Evolutionary conservation across 2,113 vertebrate species (phyloP).

Genomic region (Acanthochromis polyacanthus): DNA sequence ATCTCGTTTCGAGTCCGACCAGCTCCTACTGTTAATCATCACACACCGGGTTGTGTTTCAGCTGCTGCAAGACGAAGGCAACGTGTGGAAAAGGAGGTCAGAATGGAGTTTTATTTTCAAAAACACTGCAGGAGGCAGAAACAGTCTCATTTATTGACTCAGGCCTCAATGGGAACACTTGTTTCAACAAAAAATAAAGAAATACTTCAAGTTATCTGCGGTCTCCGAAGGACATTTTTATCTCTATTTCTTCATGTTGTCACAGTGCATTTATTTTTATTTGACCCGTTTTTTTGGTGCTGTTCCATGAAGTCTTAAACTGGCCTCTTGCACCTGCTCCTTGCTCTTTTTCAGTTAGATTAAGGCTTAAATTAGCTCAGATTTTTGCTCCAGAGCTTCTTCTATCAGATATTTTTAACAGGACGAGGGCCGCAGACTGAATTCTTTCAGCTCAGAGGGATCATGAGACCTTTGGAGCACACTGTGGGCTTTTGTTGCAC

Average conservation of each 20-base stretch:
- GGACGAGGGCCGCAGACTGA: neutral
- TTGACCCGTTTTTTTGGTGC: neutral
- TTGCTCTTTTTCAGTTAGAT: too few species aligned
- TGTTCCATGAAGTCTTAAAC: too few species aligned
- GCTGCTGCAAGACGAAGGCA: neutral
- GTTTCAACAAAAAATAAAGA: neutral
- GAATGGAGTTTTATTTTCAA: neutral
- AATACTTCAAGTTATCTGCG: neutral
- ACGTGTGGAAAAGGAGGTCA: too few species aligned
- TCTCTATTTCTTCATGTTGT: neutral
- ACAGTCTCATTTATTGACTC: neutral
- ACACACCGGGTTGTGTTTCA: conserved; percentile 37
- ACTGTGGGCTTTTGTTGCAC: conserved; percentile 38
- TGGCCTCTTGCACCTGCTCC: too few species aligned
- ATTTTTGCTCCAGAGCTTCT: too few species aligned
- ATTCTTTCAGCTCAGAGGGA: neutral
- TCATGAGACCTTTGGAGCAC: conserved; percentile 34
- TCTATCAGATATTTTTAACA: neutral
- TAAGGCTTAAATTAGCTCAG: neutral
- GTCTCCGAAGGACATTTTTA: too few species aligned
- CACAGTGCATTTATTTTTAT: neutral
- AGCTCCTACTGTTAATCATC: conserved; percentile 23
- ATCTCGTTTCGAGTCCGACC: conserved; percentile 41
- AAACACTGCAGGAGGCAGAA: neutral
- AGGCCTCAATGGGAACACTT: neutral